These are phyloP conservation scores for Microchirus variegatus DNA, from an alignment of 2,797 vertebrate species.

Conservation along the genomic window DNA sequence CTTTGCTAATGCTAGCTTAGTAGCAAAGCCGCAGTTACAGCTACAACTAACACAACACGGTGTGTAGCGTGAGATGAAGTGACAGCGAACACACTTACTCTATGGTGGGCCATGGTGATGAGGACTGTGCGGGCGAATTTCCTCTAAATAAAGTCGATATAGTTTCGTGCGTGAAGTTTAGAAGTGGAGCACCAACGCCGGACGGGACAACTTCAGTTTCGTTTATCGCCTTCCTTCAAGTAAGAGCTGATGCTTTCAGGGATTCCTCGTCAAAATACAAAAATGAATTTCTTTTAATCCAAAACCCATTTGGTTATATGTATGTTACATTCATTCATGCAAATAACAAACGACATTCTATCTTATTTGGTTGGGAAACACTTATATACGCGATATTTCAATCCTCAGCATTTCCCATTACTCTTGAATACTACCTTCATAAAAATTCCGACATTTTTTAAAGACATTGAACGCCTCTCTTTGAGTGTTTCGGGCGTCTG, in stretches of 20 bases:
- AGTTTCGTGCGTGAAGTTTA: neutral
- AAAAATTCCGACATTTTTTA: slow-evolving; percentile 22
- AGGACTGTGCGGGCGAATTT: neutral
- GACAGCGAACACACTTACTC: slow-evolving; percentile 61
- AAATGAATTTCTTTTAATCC: neutral
- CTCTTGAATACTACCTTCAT: neutral
- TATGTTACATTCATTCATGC: no score
- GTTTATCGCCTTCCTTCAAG: slow-evolving; percentile 1
- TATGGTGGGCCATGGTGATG: slow-evolving; percentile 70
- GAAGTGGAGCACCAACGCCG: neutral
- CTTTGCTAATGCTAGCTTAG: slow-evolving; percentile 21
- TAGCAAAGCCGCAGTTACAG: neutral
- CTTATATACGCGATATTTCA: no score
- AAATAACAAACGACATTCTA: neutral
- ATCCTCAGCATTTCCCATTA: neutral
- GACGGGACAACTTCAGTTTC: slow-evolving; percentile 42
- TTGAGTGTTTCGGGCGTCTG: neutral
- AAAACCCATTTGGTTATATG: no score
- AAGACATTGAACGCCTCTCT: neutral
- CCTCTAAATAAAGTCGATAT: neutral
- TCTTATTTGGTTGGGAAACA: neutral
- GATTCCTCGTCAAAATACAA: slow-evolving; percentile 16
- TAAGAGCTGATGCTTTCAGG: slow-evolving; percentile 35
- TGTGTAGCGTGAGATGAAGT: neutral
- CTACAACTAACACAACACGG: neutral